Conservation (phyloP, 30 jellyfish, hydroid and myxozoan species). For the Nemopilema nomurai region DNA sequence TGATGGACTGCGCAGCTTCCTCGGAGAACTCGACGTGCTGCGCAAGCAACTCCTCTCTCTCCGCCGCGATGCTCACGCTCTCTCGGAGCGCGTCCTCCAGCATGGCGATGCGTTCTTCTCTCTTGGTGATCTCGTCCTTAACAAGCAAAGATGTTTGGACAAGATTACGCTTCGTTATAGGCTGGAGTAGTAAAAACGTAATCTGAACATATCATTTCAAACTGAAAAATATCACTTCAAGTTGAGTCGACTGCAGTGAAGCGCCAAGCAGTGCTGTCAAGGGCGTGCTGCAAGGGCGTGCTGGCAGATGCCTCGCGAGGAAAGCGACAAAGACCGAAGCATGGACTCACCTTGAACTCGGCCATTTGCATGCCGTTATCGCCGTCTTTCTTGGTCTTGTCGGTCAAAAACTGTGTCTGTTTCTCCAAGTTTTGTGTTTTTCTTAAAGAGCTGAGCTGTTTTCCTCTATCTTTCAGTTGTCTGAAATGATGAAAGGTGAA, state of each 20-base stretch:
- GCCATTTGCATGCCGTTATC: slow-evolving; percentile 21
- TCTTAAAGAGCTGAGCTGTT: slow-evolving; percentile 62
- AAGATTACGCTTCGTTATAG: too few species aligned
- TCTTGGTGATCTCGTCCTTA: slow-evolving; percentile 70
- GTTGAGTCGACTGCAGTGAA: too few species aligned
- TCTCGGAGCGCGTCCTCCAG: slow-evolving; percentile 96
- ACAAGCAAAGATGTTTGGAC: too few species aligned
- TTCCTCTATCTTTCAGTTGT: slow-evolving; percentile 77
- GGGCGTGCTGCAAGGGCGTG: too few species aligned
- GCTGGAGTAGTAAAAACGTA: too few species aligned
- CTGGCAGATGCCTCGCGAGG: too few species aligned
- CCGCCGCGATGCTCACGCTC: slow-evolving; percentile 94
- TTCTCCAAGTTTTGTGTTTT: slow-evolving; percentile 78
- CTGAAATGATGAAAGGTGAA: slow-evolving; percentile 23
- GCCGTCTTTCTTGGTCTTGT: slow-evolving; percentile 46
- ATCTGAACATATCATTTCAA: too few species aligned
- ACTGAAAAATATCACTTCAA: too few species aligned
- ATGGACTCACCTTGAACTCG: slow-evolving; percentile 38
- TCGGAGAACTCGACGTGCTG: slow-evolving; percentile 86
- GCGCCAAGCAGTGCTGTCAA: too few species aligned
- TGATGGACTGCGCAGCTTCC: slow-evolving; percentile 65
- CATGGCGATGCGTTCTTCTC: slow-evolving; percentile 80
- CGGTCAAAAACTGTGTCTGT: slow-evolving; percentile 74
- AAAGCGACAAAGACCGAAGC: not conserved
- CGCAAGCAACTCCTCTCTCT: slow-evolving; percentile 85